These are phyloP conservation scores for Oryzias melastigma DNA, from an alignment of 2,113 vertebrate genomes.

Conservation along the genomic window DNA sequence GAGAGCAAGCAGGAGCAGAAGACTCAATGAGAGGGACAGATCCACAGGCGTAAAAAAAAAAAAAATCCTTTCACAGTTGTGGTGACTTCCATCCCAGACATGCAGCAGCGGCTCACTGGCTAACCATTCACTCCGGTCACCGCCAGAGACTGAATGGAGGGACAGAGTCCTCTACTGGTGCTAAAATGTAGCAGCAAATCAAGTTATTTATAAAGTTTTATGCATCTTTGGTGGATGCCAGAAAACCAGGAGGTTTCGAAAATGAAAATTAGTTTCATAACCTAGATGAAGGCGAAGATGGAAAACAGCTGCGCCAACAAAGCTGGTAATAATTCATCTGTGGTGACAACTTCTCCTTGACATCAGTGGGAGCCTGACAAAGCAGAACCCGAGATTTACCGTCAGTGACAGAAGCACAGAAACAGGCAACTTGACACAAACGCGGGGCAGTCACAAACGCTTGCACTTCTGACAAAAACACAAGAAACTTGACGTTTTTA, in stretches of 20 bases:
- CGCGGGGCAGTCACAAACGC: slow-evolving; percentile 6
- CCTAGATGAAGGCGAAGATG: slow-evolving; percentile 1
- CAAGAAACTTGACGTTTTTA: slow-evolving; percentile 22
- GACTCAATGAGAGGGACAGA: slow-evolving; percentile 24
- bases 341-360: slow-evolving; percentile 26
- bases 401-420: slow-evolving; percentile 22
- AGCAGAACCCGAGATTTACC: slow-evolving; percentile 31
- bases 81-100: slow-evolving; percentile 33
- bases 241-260: slow-evolving; percentile 13
- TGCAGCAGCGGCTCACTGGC: slow-evolving; percentile 25
- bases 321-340: slow-evolving; percentile 15
- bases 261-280: slow-evolving; percentile 5
- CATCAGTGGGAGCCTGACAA: slow-evolving; percentile 26
- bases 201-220: not conserved
- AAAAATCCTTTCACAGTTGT: slow-evolving; percentile 25
- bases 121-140: not conserved
- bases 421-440: slow-evolving; percentile 15
- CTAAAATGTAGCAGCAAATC: not conserved
- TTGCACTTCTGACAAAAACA: slow-evolving; percentile 24
- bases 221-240: not conserved
- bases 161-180: slow-evolving; percentile 64
- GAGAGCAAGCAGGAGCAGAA: slow-evolving; percentile 10
- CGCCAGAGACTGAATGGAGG: slow-evolving; percentile 23
- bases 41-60: slow-evolving; percentile 28
- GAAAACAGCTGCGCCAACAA: slow-evolving; percentile 7